Conservation (phyloP, 2,113 vertebrate species). For the Istiophorus platypterus region DNA sequence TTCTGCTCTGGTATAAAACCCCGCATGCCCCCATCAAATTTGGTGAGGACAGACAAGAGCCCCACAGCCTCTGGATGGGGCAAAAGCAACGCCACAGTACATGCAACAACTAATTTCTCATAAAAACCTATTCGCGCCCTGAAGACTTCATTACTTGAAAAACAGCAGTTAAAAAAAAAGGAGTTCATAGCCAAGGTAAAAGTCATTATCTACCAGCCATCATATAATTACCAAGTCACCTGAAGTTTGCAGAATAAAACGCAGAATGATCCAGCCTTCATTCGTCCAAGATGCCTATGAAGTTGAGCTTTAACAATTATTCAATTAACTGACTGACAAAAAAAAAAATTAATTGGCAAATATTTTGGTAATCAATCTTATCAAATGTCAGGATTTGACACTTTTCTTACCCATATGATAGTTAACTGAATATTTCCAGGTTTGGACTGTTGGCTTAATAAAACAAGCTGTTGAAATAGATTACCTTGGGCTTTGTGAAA, state of each 20-base stretch:
- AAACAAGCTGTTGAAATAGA: background rate
- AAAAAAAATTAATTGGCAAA: too few species aligned
- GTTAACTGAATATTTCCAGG: too few species aligned
- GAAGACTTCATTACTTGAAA: background rate
- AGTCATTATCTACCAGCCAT: background rate
- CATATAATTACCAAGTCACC: background rate
- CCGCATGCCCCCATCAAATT: slow-evolving; percentile 10
- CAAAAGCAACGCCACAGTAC: background rate
- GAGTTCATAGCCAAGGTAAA: too few species aligned
- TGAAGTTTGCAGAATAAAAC: background rate
- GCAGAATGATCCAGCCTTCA: too few species aligned
- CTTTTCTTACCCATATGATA: too few species aligned
- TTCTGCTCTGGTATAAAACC: slow-evolving; percentile 47
- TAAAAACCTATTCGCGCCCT: background rate
- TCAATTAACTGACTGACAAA: background rate
- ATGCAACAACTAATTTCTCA: background rate
- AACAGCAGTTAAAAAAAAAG: background rate
- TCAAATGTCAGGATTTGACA: too few species aligned
- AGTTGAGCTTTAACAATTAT: background rate
- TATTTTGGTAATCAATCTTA: too few species aligned
- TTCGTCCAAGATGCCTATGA: too few species aligned
- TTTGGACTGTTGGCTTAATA: background rate
- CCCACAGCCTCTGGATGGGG: slow-evolving; percentile 1
- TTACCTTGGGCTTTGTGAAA: background rate
- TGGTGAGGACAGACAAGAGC: slow-evolving; percentile 41